Evolutionary conservation across 2,113 vertebrate species (phyloP), one percentile per base, ranked within the genome.

Genomic region (Notiomystis cincta): DNA sequence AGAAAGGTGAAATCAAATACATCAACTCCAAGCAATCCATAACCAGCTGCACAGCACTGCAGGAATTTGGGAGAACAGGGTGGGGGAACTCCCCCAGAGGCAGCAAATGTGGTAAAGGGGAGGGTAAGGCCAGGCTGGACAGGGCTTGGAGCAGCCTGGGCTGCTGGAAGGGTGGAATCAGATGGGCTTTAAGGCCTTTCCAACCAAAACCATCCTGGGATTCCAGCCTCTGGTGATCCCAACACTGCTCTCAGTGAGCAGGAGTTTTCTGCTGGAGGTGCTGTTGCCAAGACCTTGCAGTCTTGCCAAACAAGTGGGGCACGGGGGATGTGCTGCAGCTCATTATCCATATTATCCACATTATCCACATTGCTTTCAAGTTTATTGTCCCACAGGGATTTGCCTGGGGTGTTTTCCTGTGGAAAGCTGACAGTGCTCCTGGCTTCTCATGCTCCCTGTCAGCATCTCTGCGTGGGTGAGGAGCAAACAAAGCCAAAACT

Each of bases 311-410:
- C 31, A 10, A 14, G 57, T 42, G 58, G 28, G 25, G 44, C 3
- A 0, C 1, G 1, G 22, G 60, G 37, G 24, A 7, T 0, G 3
- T 2, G 8, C 40, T 72, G 40, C 23, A 31, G 75, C 40, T 53
- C 22, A 8, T 90, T 7, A 25, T 0, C 22, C 37, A 5, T 0
- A 0, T 10, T 65, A n/a, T n/a, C n/a, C n/a, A n/a, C 22, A 8
- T 90, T 7, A 25, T 0, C 22, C 37, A 5, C 0, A 0, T 10
- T 65, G 62, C 65, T 80, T 87, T 65, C 35, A 15, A 13, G 38
- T 64, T 40, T 14, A 22, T 56, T 93, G 38, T 58, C 67, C 31
- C 35, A 0, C 30, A 4, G 47, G 53, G n/a, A 22, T 85, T 33
- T 66, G 25, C 90, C 79, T 54, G 1, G 2, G 79, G 91, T 3